Base-by-base conservation (phyloP, 2,797 vertebrate genomes). In the Novumbra hubbsi region DNA sequence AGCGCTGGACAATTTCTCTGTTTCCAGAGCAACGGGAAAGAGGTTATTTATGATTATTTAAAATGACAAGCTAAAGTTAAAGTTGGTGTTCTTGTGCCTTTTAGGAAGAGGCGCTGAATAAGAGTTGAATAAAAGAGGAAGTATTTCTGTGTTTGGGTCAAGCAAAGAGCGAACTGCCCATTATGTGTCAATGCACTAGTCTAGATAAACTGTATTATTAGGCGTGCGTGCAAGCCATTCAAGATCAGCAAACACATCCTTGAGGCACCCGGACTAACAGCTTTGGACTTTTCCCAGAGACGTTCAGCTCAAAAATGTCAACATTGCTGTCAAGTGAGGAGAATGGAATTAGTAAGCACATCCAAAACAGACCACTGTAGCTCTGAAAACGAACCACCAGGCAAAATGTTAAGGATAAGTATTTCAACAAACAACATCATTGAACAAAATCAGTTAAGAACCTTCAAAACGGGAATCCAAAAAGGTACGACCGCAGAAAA, bases 1-100 rank as follows among this genome's bases (percentile, higher is more conserved):
- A 64, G 27, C 21, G 21, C 30, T 49, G n/a, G 19, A 72, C 72
- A 48, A 41, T 70, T 72, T 75, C 34, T 7, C 34, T 6, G 48
- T 57, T 78, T 76, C 60, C 55, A 68, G 60, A 17, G 62, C 41
- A 21, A 15, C 5, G 15, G 15, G n/a, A 73, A 8, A 50, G 17
- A n/a, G 9, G 19, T 12, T 1, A 45, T 12, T 45, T 45, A 45
- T 45, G 41, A 45, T 45, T 45, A 8, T 45, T 45, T 45, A 45
- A 1, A 45, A 45, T 45, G 41, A 45, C 41, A 45, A 3, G 41
- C 41, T 7, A 12, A 45, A 41, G 38, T 45, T 68, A 21, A 12
- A 12, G n/a, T 38, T 66, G 7, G 32, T 21, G n/a, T 14, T 21
- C n/a, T 8, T 27, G 65, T n/a, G 65, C 1, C 4, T 21, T 34